Base-by-base conservation (phyloP, 2,888 invertebrate species). In the Archips xylosteana region DNA sequence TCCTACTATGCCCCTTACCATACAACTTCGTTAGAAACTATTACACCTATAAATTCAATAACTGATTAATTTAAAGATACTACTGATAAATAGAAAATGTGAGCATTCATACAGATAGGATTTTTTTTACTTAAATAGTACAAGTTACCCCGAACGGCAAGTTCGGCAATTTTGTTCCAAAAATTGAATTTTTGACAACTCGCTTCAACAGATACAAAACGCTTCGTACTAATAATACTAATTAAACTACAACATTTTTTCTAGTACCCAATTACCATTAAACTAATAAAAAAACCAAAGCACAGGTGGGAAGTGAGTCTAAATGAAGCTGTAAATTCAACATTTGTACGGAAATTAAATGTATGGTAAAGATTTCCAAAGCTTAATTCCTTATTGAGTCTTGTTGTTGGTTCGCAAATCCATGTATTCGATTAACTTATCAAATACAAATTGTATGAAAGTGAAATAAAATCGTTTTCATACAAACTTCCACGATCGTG, bases 21-120 rank as follows among this genome's bases (percentile, higher is more conserved):
- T 89, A 90, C 86, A 88, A 86, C 85, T 86, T 85, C 81, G 81
- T 85, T 81, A 87, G 89, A 87, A 78, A 85, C 90, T 92, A 92
- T 89, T 90, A 89, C 92, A 92, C 81, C 91, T 93, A 92, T 90
- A 90, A 92, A 92, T 92, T 92, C 88, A 92, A 91, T 93, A 94
- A 94, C 93, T 84, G 90, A 85, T 85, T 83, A 83, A 78, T 80
- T 82, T 85, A 85, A 89, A 82, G 85, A 83, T 85, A 89, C 92
- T 92, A 92, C 92, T 83, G 87, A 89, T 92, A 90, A 88, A 87
- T 89, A 91, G 80, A 84, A 91, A 92, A 91, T 78, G 89, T 94
- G 94, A 94, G 93, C 94, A 92, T 92, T 92, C 88, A 89, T 92
- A 93, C 90, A 91, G 83, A 81, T 91, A 92, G 91, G 90, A 88